phyloP scores from a whole-genome alignment of 2,113 vertebrate species.

The Noctilio leporinus region DNA sequence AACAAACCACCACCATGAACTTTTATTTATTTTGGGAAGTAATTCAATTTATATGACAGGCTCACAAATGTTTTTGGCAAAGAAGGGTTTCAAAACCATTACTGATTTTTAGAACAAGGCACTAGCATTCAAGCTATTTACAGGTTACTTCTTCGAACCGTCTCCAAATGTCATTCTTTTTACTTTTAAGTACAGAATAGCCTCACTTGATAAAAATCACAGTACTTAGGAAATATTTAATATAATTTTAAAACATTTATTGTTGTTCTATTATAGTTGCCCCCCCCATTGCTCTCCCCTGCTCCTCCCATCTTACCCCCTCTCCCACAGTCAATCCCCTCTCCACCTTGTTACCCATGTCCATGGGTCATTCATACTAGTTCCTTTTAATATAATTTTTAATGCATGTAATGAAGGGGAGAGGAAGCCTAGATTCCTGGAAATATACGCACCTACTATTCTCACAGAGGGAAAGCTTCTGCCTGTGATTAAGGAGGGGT shows the following conservation, averaged over 20 bases:
- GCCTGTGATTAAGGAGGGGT: neutral
- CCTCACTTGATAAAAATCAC: neutral
- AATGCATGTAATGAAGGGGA: neutral
- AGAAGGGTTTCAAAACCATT: neutral
- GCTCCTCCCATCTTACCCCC: no score
- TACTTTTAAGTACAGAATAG: neutral
- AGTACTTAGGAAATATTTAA: neutral
- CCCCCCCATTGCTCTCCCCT: no score
- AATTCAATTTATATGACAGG: neutral
- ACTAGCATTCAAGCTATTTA: neutral
- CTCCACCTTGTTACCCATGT: no score
- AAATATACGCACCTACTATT: neutral
- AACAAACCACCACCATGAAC: neutral
- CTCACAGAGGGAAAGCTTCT: neutral
- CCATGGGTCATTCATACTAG: no score
- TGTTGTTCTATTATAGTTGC: no score
- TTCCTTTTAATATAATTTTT: no score
- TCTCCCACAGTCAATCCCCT: no score
- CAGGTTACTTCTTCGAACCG: neutral
- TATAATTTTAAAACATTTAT: no score
- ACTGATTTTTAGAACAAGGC: neutral
- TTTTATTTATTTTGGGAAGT: conserved; percentile 19
- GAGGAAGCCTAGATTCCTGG: neutral
- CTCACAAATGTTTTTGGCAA: neutral
- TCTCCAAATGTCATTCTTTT: neutral